Base-by-base conservation (phyloP, 37 sponge, comb jelly and placozoan genomes). In the Lycopodina hypogea region DNA sequence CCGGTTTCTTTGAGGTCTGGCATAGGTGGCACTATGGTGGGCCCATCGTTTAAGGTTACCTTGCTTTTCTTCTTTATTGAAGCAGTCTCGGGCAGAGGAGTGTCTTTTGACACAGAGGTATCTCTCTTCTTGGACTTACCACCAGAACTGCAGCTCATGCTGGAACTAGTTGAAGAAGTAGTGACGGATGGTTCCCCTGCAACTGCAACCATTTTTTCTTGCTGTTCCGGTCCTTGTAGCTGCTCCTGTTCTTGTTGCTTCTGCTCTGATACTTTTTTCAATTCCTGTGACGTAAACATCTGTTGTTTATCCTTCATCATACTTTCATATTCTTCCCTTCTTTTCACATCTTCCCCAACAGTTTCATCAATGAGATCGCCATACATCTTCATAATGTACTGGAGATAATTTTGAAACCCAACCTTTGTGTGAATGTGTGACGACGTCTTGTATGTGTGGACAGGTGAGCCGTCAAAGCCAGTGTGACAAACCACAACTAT, bases 321-420 rank as follows among this genome's bases (percentile, higher is more conserved):
- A 1, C 29, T 33, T 35, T 81, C 80, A 1, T 56, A 57, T 3
- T 19, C 65, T 50, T 72, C 42, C 38, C 40, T 73, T 18, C 59
- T 76, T 53, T 68, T 77, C 51, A 52, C 79, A 81, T 87, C 89
- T 22, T 75, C 59, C 11, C 19, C 45, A 38, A 69, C 77, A 36
- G 89, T 79, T 23, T 62, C 42, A 42, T 85, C 90, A 37, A 92
- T 69, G 9, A 55, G 45, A 73, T 53, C 66, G 22, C 92, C 88
- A 72, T 69, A 82, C 24, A 21, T 33, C 12, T 68, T 33, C 7
- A 80, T 52, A 8, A 90, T 62, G 48, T 86, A 57, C 30, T 74
- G 34, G 15, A 93, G 80, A 58, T 83, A 93, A 42, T 93, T 86
- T 63, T 78, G 77, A 68, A 93, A 93, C 18, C 94, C 94, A n/a